These are phyloP conservation scores for Lanius ludovicianus DNA, from an alignment of 2,113 vertebrate genomes.

Conservation along the genomic window DNA sequence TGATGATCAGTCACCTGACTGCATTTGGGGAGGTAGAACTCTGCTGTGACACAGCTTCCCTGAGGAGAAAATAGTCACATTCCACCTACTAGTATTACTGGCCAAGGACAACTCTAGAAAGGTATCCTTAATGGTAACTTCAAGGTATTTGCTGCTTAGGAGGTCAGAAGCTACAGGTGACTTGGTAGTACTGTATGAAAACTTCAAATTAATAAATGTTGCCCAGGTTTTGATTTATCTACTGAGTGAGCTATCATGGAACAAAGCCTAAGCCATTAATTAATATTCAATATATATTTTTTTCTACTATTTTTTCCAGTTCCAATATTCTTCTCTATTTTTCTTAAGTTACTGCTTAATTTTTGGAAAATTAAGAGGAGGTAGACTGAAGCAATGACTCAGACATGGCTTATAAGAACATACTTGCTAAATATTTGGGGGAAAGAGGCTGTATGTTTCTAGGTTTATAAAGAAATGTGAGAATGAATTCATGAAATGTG, in stretches of 20 bases:
- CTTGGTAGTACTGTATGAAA: neutral
- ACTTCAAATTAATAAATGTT: neutral
- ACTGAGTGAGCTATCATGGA: neutral
- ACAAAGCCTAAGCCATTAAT: neutral
- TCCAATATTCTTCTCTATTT: neutral
- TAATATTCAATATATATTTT: neutral
- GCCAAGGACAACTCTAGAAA: neutral
- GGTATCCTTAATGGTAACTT: neutral
- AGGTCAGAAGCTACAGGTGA: neutral
- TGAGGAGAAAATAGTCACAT: neutral
- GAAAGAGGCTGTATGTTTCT: neutral
- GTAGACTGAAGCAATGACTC: neutral
- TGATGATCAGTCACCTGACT: neutral
- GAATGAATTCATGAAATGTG: neutral
- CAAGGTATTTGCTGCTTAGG: neutral
- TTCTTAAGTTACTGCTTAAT: neutral
- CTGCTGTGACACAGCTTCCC: neutral
- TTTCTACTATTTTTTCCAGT: neutral
- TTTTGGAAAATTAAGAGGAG: neutral
- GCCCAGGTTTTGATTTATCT: neutral
- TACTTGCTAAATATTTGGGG: neutral
- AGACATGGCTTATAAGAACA: neutral
- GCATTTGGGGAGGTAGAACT: neutral
- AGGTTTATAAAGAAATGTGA: neutral
- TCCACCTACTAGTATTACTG: neutral